Base-by-base conservation (phyloP, 2,113 vertebrate species). In the Caretta caretta region DNA sequence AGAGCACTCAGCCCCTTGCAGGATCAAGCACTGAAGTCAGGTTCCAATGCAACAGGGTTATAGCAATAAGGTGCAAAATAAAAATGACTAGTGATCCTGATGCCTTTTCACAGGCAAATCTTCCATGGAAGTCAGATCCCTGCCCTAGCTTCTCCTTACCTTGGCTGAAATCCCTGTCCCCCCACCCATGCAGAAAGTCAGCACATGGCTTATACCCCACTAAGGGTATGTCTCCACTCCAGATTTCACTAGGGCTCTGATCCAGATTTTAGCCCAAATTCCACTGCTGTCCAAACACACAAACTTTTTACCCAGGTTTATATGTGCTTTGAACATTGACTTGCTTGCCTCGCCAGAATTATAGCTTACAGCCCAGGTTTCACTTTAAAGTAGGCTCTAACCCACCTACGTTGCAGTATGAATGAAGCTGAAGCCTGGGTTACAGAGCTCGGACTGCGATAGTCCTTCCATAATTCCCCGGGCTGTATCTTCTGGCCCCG, bases 191-290 rank as follows among this genome's bases (percentile, higher is more conserved):
- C 10, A 22, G 35, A 83, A 69, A 84, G 22, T 2, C 53, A 69
- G 46, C 38, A 92, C 10, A 25, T 24, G 76, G 4, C 0, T 0
- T 19, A n/a, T 20, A 54, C 12, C 1, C 29, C 80, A 65, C 57
- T 14, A 22, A 72, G 59, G 14, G 6, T 35, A 35, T 62, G 59
- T 65, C 62, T 72, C 17, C 65, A 38, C n/a, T 72, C 8, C 19
- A 72, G n/a, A 22, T 19, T 72, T 72, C 65, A 22, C 10, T 20
- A 72, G n/a, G 57, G 57, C 27, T 59, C 27, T 59, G 27, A 59
- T 31, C 27, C 27, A 72, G 9, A 38, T 38, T 20, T 72, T 72
- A 72, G 9, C n/a, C n/a, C 65, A 10, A 38, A 72, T 72, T 72
- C 16, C n/a, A 19, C 65, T 20, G 17, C 19, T 20, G 35, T 72